Evolutionary conservation across 2,113 vertebrate genomes (phyloP), one percentile per base, ranked within the genome.

Genomic region (Naja naja): DNA sequence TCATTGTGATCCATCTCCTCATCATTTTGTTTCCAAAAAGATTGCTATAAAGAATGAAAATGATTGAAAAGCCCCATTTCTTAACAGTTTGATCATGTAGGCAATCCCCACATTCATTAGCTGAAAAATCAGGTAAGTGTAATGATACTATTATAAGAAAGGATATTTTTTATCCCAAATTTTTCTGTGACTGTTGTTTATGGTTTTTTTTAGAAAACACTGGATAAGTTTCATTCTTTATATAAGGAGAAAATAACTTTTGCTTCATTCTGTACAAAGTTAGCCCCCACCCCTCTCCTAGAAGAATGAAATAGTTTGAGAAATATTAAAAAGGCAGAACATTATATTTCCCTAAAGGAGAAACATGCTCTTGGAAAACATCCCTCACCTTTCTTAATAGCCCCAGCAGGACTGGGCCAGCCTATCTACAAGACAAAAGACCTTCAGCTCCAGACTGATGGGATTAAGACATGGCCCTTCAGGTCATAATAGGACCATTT

Each of bases 61-160:
- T 1, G 4, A 2, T 11, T 2, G 1, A 2, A 14, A 25, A 4
- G 9, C 11, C 23, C 23, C 23, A 3, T 3, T 89, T 14, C 8
- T 14, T 16, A 49, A 3, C 1, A 11, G 58, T 10, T 12, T 64
- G 25, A 30, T 64, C 30, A 30, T 47, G 45, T 5, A 47, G 45
- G 45, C 45, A 47, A 47, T 6, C 27, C 60, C 27, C 11, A 81
- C 14, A 52, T 0, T 53, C n/a, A 14, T 52, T 45, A 27, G 52
- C 9, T 39, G n/a, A 23, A 85, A 64, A 64, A 64, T 30, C 60
- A 64, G 60, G 7, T 43, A 30, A 11, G 53, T n/a, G 16, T 47
- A 69, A 34, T 12, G 1, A 27, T 20, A 14, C 5, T 54, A 12
- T 5, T 39, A 39, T 23, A 54, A 54, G 3, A 52, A 45, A 49